Evolutionary conservation across 2,113 vertebrate species (phyloP), one percentile per base, ranked within the genome.

Genomic region (Pelusios castaneus): DNA sequence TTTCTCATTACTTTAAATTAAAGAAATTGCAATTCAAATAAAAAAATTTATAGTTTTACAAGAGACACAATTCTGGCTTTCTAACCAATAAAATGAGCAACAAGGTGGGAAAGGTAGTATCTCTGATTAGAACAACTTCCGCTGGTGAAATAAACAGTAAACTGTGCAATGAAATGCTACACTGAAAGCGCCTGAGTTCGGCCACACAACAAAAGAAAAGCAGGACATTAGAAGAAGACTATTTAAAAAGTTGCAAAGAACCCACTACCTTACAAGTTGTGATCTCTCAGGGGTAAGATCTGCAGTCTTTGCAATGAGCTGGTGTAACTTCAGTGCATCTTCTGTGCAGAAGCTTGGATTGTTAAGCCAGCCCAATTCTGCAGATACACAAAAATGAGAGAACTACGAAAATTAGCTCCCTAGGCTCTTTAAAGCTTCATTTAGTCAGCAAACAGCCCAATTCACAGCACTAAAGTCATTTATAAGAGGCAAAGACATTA

Each of bases 321-420:
- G 98, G 82, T 99, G 98, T 87, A 98, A 97, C 24, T 97, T 95
- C 0, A 99, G 90, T 1, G 98, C 96, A 56, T 98, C 97, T 77
- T 97, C 96, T 0, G 97, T 95, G 92, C 97, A 97, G 96, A 99
- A 99, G 96, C 99, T 99, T 63, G 97, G 98, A 94, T 99, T 99
- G 73, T 89, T 98, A 75, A 99, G 97, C 99, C 99, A 99, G 88
- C 99, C 98, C 80, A 99, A 95, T 25, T 98, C 99, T 99, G 93
- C 77, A 91, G 77, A 75, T n/a, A 60, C 52, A 95, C 85, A 94
- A 89, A 88, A 85, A 55, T 14, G 45, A 41, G 34, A 95, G 70
- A 97, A 55, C 84, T 95, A 91, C 84, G 77, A 14, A 80, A 95
- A 89, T 83, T 45, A 90, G 49, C 17, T 76, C 90, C 75, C 11